Base-by-base conservation (phyloP, 1,140 invertebrate genomes). In the Ladona fulva region DNA sequence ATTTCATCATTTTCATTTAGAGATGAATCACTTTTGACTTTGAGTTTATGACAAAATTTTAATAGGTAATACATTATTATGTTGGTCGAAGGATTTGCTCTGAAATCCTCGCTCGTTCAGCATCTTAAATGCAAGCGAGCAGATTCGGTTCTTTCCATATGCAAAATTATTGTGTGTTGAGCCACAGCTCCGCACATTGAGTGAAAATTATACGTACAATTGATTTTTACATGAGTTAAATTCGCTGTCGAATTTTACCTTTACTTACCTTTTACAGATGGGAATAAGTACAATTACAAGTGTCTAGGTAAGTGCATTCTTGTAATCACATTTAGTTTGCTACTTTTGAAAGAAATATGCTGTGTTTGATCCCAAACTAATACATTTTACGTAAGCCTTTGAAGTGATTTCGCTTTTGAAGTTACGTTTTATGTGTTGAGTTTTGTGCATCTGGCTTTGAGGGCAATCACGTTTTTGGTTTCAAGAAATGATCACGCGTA, bases 291-390 rank as follows among this genome's bases (percentile, higher is more conserved):
- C 52, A 66, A 66, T 66, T 66, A 66, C 52, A 66, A 66, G 52
- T 66, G n/a, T 66, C 52, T 66, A 66, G 52, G 52, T 66, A 66
- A 66, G 52, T 66, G 52, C n/a, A 66, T 66, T 66, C 52, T 66
- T 66, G 52, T 66, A 66, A 66, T 66, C 52, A 66, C 52, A 66
- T 66, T 66, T 66, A 66, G n/a, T 66, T 66, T 66, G 52, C 52
- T 66, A 66, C n/a, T 66, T 66, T 19, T 22, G 52, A 37, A 37
- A 66, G 52, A 66, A 66, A 3, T 66, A 22, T 66, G 52, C 52
- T 66, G 52, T 66, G 52, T 66, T 37, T 66, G 52, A 19, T 19
- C 52, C n/a, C 52, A 66, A 19, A 6, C n/a, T 6, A 16, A 66
- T 19, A 66, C 14, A 19, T 19, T 66, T 66, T 66, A 66, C 52